Base-by-base conservation (phyloP, 2,888 invertebrate genomes). In the Criorhina ranunculi region DNA sequence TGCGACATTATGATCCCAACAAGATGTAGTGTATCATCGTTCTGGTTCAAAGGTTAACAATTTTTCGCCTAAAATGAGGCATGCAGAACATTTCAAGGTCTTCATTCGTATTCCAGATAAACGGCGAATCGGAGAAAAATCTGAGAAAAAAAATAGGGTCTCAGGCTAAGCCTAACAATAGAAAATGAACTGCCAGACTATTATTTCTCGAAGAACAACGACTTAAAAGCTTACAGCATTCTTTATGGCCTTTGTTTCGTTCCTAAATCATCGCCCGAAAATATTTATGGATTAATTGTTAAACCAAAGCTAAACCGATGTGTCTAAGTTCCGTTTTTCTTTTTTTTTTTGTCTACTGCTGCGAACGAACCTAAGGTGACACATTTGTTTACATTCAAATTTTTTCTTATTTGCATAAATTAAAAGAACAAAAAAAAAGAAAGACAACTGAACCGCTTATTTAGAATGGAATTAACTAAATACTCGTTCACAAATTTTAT, bases 381-480 rank as follows among this genome's bases (percentile, higher is more conserved):
- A 40, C 62, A 62, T 44, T 19, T 70, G 70, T 49, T 57, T 59
- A 46, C 70, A 46, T 59, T 37, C 11, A 44, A 46, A 46, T 46
- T 59, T 37, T 46, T 59, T 37, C 24, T 44, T 70, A 72, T 59
- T 59, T 49, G 8, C 70, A 46, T 60, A 60, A 49, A 51, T 60
- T 40, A 60, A 72, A 11, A 17, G 4, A 5, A 70, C 31, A 11
- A 31, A 35, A 57, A n/a, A 35, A 3, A 12, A 35, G 42, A 62
- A 31, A 42, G 33, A 31, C 17, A 15, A 17, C 1, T 11, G 6
- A 44, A 55, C 31, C 17, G 31, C 55, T 69, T 55, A 46, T 11
- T 70, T 46, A 37, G 15, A 70, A 49, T 37, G n/a, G 29, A 72
- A 46, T 49, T 59, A 49, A 66, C 46, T 49, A 57, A 66, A 37